A percentile compares a stretch with the other conserved stretches of the same genome.
phyloP scores from a whole-genome alignment of 2,797 vertebrate species.

The Sus cebifrons region DNA sequence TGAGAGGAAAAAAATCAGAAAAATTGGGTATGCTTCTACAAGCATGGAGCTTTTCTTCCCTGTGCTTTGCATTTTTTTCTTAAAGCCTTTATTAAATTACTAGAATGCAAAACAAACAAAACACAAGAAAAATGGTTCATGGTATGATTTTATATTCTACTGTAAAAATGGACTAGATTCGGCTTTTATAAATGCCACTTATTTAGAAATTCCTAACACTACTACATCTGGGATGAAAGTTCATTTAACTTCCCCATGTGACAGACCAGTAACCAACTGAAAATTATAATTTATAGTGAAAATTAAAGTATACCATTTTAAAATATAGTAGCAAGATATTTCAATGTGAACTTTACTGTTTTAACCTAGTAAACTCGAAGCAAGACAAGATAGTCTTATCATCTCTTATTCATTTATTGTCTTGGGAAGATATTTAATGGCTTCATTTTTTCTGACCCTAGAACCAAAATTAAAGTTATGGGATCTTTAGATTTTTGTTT shows the following conservation, averaged over 20 bases:
- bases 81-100: constrained; percentile 65
- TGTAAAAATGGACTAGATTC: constrained; percentile 56
- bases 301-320: constrained; percentile 14
- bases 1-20: constrained; percentile 69
- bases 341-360: constrained; percentile 61
- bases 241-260: constrained; percentile 34
- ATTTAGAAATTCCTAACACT: constrained; percentile 56
- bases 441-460: constrained; percentile 63
- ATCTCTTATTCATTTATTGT: constrained; percentile 62
- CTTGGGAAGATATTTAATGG: constrained; percentile 65
- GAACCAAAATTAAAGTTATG: constrained; percentile 67
- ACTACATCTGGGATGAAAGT: constrained; percentile 1
- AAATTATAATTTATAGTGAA: constrained; percentile 66
- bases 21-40: background rate
- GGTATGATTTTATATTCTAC: constrained; percentile 56
- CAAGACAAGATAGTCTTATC: constrained; percentile 19
- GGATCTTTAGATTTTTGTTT: constrained; percentile 68
- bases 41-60: constrained; percentile 17
- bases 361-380: constrained; percentile 40
- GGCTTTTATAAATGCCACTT: constrained; percentile 57
- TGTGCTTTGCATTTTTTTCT: constrained; percentile 34
- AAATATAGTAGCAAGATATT: constrained; percentile 29
- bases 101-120: constrained; percentile 35
- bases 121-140: constrained; percentile 24
- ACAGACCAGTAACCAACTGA: constrained; percentile 23